Percentiles rank a stretch among this genome's conserved stretches.
These are phyloP conservation scores for Eurytoma adleriae DNA, from an alignment of 2,888 invertebrate genomes.

Conservation along the genomic window DNA sequence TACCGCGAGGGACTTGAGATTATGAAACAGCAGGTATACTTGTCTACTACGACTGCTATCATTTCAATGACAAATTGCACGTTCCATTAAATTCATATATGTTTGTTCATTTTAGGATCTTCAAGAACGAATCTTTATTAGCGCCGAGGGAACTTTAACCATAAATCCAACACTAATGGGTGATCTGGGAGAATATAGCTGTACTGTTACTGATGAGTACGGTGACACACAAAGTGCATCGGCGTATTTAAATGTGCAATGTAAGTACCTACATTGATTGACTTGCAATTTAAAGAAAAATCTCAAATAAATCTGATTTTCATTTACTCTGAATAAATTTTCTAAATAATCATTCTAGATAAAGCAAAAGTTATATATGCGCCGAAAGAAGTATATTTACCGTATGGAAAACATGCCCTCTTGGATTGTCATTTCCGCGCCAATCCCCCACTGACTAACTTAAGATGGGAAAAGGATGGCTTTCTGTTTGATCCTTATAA, in stretches of 20 bases:
- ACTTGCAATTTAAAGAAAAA: conserved; percentile 17
- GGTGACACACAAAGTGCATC: conserved; percentile 88
- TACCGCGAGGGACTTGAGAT: conserved; percentile 77
- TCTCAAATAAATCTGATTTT: not conserved
- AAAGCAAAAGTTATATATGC: conserved; percentile 94
- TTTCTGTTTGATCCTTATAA: conserved; percentile 93
- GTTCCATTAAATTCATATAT: not conserved
- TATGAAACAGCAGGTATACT: conserved; percentile 72
- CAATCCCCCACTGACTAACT: conserved; percentile 92
- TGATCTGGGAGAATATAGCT: conserved; percentile 92
- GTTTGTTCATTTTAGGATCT: conserved; percentile 78
- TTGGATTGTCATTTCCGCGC: conserved; percentile 95
- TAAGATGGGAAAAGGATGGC: conserved; percentile 96
- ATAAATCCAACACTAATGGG: conserved; percentile 87
- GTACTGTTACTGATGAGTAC: conserved; percentile 86
- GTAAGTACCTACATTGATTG: conserved; percentile 79
- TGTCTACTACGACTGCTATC: too few species aligned
- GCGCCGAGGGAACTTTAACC: conserved; percentile 88
- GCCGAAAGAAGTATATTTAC: conserved; percentile 89
- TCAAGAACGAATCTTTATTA: conserved; percentile 80
- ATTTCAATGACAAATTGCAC: too few species aligned
- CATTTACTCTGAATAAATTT: not conserved
- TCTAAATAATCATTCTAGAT: conserved; percentile 78
- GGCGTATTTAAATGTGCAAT: conserved; percentile 94
- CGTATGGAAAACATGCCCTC: conserved; percentile 88